Evolutionary conservation across 2,888 invertebrate species (phyloP).

Genomic region (Nineta flava): DNA sequence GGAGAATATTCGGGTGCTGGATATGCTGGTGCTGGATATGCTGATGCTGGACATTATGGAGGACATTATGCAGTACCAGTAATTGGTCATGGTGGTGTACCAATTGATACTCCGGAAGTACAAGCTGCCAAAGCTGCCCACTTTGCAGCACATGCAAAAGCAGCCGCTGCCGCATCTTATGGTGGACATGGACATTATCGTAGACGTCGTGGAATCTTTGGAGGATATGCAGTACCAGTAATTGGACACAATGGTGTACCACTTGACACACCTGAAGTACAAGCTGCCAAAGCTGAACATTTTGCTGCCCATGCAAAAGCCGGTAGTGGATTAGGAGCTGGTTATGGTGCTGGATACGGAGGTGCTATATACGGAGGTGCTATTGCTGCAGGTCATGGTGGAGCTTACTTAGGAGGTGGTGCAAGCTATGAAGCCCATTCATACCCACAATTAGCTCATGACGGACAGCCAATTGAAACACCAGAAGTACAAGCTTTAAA

Average conservation of each 20-base stretch:
- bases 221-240: neutral
- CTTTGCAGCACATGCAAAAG: conserved; percentile 8
- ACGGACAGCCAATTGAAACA: conserved; percentile 7
- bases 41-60: conserved; percentile 3
- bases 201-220: neutral
- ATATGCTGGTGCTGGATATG: neutral
- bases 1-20: conserved; percentile 3
- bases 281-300: conserved; percentile 5
- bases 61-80: conserved; percentile 2
- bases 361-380: neutral
- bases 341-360: neutral
- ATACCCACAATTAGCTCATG: conserved; percentile 3
- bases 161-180: conserved; percentile 5
- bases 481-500: conserved; percentile 9
- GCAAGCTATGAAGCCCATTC: conserved; percentile 1
- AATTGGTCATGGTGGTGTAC: conserved; percentile 8
- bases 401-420: neutral
- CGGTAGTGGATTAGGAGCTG: neutral
- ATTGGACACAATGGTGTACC: conserved; percentile 7
- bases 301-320: conserved; percentile 6
- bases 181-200: neutral
- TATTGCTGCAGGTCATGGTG: conserved; percentile 1
- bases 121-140: conserved; percentile 9
- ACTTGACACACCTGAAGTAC: conserved; percentile 6
- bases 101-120: conserved; percentile 10